phyloP scores from a whole-genome alignment of 2,113 vertebrate species.

The Hemiscyllium ocellatum region DNA sequence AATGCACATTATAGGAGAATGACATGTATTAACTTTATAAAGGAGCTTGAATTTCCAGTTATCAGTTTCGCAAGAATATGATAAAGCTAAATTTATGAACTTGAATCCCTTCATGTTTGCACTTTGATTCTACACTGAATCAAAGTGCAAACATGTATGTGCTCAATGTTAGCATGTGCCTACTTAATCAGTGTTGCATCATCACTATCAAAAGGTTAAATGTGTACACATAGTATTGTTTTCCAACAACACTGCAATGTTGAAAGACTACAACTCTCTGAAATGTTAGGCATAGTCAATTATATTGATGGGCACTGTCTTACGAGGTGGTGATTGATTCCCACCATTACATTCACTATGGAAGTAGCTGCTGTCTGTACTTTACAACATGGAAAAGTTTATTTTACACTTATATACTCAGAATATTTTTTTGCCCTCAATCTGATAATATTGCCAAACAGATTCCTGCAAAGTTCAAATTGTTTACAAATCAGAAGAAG shows the following conservation, averaged over 20 bases:
- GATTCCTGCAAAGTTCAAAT: conserved; percentile 15
- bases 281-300: not conserved
- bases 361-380: not conserved
- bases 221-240: not conserved
- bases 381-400: not conserved
- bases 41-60: too few relatives aligned
- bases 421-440: too few relatives aligned
- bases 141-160: too few relatives aligned
- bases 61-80: too few relatives aligned
- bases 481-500: not conserved
- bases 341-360: not conserved
- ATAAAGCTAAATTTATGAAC: too few relatives aligned
- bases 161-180: not conserved
- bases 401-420: not conserved
- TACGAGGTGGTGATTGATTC: not conserved
- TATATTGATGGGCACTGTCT: not conserved
- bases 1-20: too few relatives aligned
- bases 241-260: not conserved
- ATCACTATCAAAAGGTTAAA: not conserved
- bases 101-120: not conserved
- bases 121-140: not conserved
- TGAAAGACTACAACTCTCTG: not conserved
- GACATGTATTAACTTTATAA: too few relatives aligned
- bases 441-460: not conserved
- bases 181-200: not conserved